Conservation (phyloP, 2,113 vertebrate genomes). For the Burhinus oedicnemus region DNA sequence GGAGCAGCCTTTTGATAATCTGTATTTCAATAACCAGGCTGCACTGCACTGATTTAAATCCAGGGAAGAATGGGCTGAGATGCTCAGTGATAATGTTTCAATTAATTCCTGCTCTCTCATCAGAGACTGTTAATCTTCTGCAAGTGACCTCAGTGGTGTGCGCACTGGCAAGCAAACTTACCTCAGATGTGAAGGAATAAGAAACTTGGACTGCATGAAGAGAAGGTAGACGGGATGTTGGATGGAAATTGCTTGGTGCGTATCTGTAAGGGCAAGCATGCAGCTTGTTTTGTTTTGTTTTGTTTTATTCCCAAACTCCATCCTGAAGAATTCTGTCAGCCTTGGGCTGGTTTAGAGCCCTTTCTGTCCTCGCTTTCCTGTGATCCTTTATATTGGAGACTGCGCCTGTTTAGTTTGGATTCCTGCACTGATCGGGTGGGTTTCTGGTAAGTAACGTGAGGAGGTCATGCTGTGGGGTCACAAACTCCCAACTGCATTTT, state of each 20-base stretch:
- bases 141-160: background rate
- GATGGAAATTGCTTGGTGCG: background rate
- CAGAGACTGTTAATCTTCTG: background rate
- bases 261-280: background rate
- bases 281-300: background rate
- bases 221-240: background rate
- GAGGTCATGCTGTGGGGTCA: background rate
- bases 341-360: background rate
- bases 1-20: background rate
- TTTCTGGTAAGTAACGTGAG: background rate
- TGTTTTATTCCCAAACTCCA: background rate
- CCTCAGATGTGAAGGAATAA: background rate
- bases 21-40: background rate
- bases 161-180: background rate
- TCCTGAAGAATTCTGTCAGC: background rate
- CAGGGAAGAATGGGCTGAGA: background rate
- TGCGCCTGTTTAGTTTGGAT: background rate
- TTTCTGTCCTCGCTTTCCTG: background rate
- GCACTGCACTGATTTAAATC: background rate
- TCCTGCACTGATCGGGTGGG: fast-evolving
- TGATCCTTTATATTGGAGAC: background rate
- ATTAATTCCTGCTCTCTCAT: constrained; percentile 24
- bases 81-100: background rate
- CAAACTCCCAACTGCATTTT: background rate
- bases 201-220: background rate